Conservation (phyloP, 2,113 vertebrate species). For the Pantherophis guttatus region DNA sequence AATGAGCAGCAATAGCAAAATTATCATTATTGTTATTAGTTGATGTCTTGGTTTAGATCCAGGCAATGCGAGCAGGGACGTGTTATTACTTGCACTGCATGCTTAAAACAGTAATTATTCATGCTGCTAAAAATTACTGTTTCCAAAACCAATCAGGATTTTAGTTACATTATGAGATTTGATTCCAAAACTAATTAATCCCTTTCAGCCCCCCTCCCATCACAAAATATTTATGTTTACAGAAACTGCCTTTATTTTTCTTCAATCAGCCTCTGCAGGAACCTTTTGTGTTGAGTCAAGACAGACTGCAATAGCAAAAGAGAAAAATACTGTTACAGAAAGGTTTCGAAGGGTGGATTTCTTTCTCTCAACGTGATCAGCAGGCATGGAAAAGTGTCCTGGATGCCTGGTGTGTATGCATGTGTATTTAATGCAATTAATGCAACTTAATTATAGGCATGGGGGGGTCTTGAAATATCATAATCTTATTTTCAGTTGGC, state of each 20-base stretch:
- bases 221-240: slow-evolving; percentile 39
- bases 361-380: background rate
- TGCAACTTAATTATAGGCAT: background rate
- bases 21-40: background rate
- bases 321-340: background rate
- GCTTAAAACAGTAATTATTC: slow-evolving; percentile 8
- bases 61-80: slow-evolving; percentile 20
- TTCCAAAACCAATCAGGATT: slow-evolving; percentile 17
- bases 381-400: background rate
- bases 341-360: background rate
- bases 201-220: background rate
- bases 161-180: background rate
- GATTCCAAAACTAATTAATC: slow-evolving; percentile 17
- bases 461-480: background rate
- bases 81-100: background rate
- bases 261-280: slow-evolving; percentile 13
- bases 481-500: background rate
- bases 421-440: background rate
- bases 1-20: background rate
- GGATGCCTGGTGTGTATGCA: background rate
- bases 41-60: slow-evolving; percentile 26
- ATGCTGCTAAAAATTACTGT: slow-evolving; percentile 19
- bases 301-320: background rate
- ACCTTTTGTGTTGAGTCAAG: background rate
- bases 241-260: slow-evolving; percentile 15